Evolutionary conservation across 2,888 invertebrate genomes (phyloP).

Genomic region (Leucania comma): DNA sequence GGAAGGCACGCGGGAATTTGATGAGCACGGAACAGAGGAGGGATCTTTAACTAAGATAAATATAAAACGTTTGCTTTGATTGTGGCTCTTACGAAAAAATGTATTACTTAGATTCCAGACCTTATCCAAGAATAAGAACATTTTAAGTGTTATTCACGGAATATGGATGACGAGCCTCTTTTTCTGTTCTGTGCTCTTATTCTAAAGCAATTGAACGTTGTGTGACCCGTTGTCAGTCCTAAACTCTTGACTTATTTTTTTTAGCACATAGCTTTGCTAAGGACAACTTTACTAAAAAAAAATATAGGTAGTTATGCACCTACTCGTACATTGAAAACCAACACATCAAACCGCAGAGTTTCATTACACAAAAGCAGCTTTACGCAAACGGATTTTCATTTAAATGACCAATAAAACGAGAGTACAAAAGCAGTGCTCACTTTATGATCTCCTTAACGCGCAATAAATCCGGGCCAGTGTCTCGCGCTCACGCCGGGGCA

Average conservation of each 20-base stretch:
- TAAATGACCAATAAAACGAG: constrained; percentile 43
- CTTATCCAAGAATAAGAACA: not conserved
- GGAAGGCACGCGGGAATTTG: constrained; percentile 20
- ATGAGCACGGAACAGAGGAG: not conserved
- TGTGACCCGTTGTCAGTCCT: not conserved
- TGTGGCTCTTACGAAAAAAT: not conserved
- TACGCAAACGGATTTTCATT: constrained; percentile 50
- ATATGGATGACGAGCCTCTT: too few relatives aligned
- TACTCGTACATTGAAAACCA: not conserved
- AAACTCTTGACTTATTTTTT: not conserved
- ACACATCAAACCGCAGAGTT: constrained; percentile 12
- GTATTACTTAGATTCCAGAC: not conserved
- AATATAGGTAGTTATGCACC: too few relatives aligned
- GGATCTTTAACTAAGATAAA: constrained; percentile 3
- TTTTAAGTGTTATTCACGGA: not conserved
- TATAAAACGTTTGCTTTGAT: not conserved
- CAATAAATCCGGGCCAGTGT: constrained; percentile 51
- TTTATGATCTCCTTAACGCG: constrained; percentile 62
- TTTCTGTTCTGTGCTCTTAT: not conserved
- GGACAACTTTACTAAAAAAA: too few relatives aligned
- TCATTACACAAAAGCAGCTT: constrained; percentile 18
- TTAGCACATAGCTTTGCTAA: too few relatives aligned
- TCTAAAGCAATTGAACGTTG: not conserved
- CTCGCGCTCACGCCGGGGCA: constrained; percentile 5
- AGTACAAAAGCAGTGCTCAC: constrained; percentile 47